Conservation (phyloP, 2,797 vertebrate genomes). For the Gadopsis marmoratus region DNA sequence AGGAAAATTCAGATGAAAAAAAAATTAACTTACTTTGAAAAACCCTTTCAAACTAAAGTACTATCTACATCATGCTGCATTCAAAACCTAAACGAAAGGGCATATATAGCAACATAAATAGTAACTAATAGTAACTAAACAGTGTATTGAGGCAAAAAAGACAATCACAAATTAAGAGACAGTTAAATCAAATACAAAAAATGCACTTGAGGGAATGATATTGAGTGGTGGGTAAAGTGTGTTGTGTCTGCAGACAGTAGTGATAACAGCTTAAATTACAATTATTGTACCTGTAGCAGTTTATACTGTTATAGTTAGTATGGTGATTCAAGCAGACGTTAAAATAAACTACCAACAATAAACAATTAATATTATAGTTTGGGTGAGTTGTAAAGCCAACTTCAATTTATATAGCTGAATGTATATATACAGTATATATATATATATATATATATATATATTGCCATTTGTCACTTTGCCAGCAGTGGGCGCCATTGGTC, state of each 20-base stretch:
- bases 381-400: background rate
- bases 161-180: background rate
- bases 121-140: background rate
- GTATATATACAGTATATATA: no score
- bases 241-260: background rate
- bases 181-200: background rate
- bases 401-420: background rate
- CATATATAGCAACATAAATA: background rate
- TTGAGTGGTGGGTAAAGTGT: background rate
- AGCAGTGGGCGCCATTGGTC: slow-evolving; percentile 55
- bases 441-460: no score
- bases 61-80: background rate
- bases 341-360: background rate
- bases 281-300: background rate
- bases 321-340: background rate
- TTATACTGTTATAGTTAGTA: background rate
- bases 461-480: slow-evolving; percentile 5
- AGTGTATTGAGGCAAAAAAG: background rate
- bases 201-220: background rate
- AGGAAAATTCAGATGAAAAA: background rate
- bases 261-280: background rate
- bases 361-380: background rate
- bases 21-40: background rate
- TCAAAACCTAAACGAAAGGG: background rate
- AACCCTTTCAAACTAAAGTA: background rate